phyloP scores from a whole-genome alignment of 30 jellyfish, hydroid and myxozoan genomes.

The Turritopsis dohrnii region DNA sequence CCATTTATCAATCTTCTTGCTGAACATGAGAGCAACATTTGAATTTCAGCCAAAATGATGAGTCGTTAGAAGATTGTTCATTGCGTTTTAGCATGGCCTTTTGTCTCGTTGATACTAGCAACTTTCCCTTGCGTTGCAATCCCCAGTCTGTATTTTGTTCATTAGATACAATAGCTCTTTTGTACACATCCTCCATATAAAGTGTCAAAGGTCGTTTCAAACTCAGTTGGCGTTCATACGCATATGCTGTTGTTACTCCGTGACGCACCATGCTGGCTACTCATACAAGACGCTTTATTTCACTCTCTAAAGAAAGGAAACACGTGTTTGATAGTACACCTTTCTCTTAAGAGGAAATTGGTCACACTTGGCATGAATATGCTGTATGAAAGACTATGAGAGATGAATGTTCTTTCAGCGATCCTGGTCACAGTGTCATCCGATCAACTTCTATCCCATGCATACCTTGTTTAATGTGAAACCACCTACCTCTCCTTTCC shows the following conservation, averaged over 20 bases:
- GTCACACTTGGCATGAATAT: too few relatives aligned
- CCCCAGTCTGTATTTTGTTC: conserved; percentile 8
- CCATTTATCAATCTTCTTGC: neutral
- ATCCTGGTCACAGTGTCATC: too few relatives aligned
- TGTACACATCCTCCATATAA: neutral
- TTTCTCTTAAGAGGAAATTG: too few relatives aligned
- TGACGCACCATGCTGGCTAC: neutral
- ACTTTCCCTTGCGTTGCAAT: neutral
- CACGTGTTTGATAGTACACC: too few relatives aligned
- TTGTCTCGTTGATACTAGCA: neutral
- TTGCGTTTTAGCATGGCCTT: neutral
- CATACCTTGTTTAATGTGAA: too few relatives aligned
- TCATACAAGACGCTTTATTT: too few relatives aligned
- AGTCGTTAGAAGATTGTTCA: neutral
- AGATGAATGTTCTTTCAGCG: too few relatives aligned
- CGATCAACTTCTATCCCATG: too few relatives aligned
- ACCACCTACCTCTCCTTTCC: too few relatives aligned
- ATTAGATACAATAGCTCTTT: neutral
- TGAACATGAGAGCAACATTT: neutral
- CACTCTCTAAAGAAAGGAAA: too few relatives aligned
- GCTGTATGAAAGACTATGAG: too few relatives aligned
- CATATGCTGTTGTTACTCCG: neutral
- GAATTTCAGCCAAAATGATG: neutral
- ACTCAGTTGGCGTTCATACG: neutral
- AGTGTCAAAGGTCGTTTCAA: neutral